A percentile compares a stretch with the other conserved stretches of the same genome.
These are phyloP conservation scores for Drosophila niveifrons DNA, from an alignment of 2,888 invertebrate species.

Conservation along the genomic window DNA sequence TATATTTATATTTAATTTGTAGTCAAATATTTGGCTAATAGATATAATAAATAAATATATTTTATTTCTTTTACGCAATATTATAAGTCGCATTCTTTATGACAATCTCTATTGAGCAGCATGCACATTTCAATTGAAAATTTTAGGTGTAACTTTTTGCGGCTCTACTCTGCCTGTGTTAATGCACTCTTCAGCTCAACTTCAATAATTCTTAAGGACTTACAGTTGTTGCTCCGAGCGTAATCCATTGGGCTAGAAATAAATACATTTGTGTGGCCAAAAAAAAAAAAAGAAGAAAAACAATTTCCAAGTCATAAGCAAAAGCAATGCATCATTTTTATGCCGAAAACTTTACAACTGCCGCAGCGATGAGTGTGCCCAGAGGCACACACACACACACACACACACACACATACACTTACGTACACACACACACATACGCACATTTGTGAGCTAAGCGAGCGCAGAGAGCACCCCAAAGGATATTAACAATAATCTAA, in stretches of 20 bases:
- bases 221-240: not conserved
- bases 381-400: constrained; percentile 31
- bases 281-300: constrained; percentile 32
- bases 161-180: not conserved
- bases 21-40: too few species aligned
- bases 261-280: constrained; percentile 17
- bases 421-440: constrained; percentile 9
- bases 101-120: too few species aligned
- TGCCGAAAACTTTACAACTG: constrained; percentile 72
- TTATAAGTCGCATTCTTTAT: too few species aligned
- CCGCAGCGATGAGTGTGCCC: constrained; percentile 65
- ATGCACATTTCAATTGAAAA: not conserved
- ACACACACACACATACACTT: constrained; percentile 8
- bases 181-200: not conserved
- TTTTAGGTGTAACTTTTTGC: not conserved
- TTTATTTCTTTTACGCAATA: too few species aligned
- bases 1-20: too few species aligned
- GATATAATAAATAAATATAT: too few species aligned
- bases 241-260: constrained; percentile 8
- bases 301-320: constrained; percentile 61
- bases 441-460: constrained; percentile 31
- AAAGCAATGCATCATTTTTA: constrained; percentile 73
- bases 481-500: constrained; percentile 84
- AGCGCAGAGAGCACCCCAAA: constrained; percentile 72
- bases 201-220: not conserved